A percentile compares a stretch with the other conserved stretches of the same genome.
Evolutionary conservation across 1,140 invertebrate genomes (phyloP).

Genomic region (Brachionus rotundiformis): DNA sequence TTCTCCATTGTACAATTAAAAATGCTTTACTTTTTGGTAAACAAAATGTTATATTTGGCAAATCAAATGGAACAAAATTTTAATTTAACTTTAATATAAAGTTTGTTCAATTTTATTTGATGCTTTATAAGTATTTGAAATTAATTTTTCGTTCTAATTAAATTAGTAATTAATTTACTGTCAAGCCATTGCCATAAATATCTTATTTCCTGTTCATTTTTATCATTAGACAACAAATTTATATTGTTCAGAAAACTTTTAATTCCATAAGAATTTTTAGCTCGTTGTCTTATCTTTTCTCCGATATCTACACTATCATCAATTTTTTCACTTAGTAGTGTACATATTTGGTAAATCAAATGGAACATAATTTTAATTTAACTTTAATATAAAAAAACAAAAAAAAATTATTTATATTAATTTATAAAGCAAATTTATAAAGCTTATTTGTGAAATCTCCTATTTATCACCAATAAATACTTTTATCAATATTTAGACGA

Average conservation of each 20-base stretch:
- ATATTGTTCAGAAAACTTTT: not conserved
- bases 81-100: not conserved
- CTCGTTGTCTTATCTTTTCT: constrained; percentile 43
- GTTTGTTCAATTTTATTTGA: not conserved
- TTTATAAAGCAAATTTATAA: no score
- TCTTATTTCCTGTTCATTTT: constrained; percentile 15
- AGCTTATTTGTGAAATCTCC: no score
- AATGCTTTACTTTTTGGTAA: not conserved
- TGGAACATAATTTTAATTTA: not conserved
- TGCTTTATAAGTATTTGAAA: not conserved
- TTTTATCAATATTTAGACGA: no score
- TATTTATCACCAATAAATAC: no score
- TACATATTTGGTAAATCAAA: not conserved
- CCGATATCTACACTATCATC: constrained; percentile 22
- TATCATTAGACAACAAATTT: not conserved
- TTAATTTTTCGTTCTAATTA: not conserved
- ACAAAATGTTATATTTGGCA: no score
- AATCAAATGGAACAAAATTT: not conserved
- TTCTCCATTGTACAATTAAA: no score
- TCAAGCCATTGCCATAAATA: constrained; percentile 40
- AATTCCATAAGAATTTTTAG: constrained; percentile 21
- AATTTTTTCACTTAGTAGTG: not conserved
- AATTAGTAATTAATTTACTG: not conserved
- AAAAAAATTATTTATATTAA: no score
- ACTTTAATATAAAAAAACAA: not conserved